These are phyloP conservation scores for Ictidomys tridecemlineatus DNA, from an alignment of 2,113 vertebrate genomes.

Conservation along the genomic window DNA sequence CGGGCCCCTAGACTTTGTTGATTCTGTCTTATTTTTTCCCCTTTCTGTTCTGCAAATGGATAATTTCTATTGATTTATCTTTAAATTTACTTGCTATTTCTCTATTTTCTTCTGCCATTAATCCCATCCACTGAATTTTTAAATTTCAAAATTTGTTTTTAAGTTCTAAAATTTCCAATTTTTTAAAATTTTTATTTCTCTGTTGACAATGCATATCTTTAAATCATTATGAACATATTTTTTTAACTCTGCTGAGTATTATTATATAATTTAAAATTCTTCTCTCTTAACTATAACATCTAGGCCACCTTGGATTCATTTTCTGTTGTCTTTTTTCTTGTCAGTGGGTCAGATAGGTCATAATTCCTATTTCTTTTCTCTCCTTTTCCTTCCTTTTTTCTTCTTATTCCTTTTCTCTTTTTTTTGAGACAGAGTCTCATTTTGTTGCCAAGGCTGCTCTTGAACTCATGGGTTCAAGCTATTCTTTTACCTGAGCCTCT, in stretches of 20 bases:
- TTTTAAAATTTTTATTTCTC: neutral
- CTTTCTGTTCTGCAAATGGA: neutral
- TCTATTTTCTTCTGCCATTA: neutral
- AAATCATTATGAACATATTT: slow-evolving; percentile 5
- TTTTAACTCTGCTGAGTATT: slow-evolving; percentile 20
- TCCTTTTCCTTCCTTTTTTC: neutral
- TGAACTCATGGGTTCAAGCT: too few species aligned
- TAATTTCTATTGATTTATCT: slow-evolving; percentile 18
- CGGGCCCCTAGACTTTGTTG: neutral
- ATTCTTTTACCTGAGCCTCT: too few species aligned
- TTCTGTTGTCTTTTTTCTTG: neutral
- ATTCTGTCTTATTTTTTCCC: neutral
- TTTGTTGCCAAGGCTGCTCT: neutral
- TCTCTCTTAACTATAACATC: neutral
- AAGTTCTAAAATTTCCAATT: neutral
- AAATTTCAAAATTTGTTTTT: neutral
- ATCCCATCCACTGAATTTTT: neutral
- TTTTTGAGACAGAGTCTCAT: neutral
- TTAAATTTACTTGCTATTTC: neutral
- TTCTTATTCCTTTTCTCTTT: too few species aligned
- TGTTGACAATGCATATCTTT: neutral
- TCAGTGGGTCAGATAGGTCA: neutral
- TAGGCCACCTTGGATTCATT: neutral
- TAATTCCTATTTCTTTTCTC: neutral
- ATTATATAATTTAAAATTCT: slow-evolving; percentile 3